Base-by-base conservation (phyloP, 2,888 invertebrate species). In the Lamproptera curius region DNA sequence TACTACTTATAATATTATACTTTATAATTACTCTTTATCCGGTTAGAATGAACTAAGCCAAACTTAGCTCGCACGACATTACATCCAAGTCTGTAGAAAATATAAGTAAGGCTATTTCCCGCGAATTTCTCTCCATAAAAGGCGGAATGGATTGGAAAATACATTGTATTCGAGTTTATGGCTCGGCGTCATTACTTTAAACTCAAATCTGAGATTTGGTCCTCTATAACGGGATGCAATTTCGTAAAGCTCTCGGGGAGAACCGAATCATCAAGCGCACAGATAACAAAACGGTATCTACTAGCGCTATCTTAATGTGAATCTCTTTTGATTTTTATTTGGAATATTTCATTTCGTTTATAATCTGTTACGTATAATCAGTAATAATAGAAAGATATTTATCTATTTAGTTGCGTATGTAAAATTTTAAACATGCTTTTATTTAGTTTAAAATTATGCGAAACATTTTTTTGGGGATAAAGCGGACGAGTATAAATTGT, bases 161-260 rank as follows among this genome's bases (percentile, higher is more conserved):
- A 40, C 26, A 44, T 49, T 34, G 31, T 35, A 40, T 44, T 20
- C 43, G 15, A 49, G 35, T 40, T 49, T 44, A 39, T 34, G 28
- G 70, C 70, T n/a, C 69, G 63, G 70, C 69, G 77, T 84, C 82
- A 84, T 85, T 83, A 85, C 83, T 84, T 59, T 65, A 73, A 73
- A 77, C 76, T 80, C 81, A 77, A 76, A 70, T 70, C 73, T 70
- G 67, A 83, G 85, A 84, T 86, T 86, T 80, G 82, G 83, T 71
- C 84, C 75, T 76, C 76, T 75, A 65, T 79, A 81, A 80, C 80
- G 79, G 80, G 42, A 73, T 45, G 10, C 41, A 43, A 45, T 50
- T 50, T 45, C 44, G 45, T 44, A 50, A 46, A 46, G 39, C 39
- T 44, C 44, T 48, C 45, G 51, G 37, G 51, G 67, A 66, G 64